Conservation (phyloP, 2,113 vertebrate genomes). For the Pelvicachromis taeniatus region DNA sequence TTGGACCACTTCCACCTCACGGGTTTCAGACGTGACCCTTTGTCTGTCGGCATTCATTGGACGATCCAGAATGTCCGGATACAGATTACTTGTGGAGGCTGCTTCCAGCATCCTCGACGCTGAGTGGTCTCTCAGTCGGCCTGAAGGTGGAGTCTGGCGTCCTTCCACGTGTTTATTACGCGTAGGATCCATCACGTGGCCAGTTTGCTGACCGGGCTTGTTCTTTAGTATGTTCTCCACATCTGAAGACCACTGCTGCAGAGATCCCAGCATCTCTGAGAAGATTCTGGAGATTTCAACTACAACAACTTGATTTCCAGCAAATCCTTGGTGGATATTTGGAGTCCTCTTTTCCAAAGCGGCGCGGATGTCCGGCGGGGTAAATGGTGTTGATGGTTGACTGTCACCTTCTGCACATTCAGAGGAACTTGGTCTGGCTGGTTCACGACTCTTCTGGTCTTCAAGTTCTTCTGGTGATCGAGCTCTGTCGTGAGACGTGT, state of each 20-base stretch:
- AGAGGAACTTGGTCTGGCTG: neutral
- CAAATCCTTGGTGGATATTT: neutral
- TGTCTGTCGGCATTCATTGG: neutral
- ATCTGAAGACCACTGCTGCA: constrained; percentile 1
- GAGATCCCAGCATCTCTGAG: neutral
- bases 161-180: neutral
- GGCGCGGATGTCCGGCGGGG: neutral
- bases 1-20: neutral
- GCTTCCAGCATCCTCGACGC: neutral
- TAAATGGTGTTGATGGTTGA: neutral
- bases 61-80: neutral
- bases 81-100: neutral
- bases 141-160: neutral
- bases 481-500: neutral
- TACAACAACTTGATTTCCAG: neutral
- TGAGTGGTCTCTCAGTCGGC: neutral
- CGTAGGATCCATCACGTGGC: neutral
- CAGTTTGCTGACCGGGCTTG: neutral
- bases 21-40: neutral
- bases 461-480: neutral
- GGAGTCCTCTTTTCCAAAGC: neutral
- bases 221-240: neutral
- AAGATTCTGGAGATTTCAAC: neutral
- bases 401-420: neutral
- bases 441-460: neutral